These are phyloP conservation scores for Argya squamiceps DNA, from an alignment of 2,797 vertebrate species.

Conservation along the genomic window DNA sequence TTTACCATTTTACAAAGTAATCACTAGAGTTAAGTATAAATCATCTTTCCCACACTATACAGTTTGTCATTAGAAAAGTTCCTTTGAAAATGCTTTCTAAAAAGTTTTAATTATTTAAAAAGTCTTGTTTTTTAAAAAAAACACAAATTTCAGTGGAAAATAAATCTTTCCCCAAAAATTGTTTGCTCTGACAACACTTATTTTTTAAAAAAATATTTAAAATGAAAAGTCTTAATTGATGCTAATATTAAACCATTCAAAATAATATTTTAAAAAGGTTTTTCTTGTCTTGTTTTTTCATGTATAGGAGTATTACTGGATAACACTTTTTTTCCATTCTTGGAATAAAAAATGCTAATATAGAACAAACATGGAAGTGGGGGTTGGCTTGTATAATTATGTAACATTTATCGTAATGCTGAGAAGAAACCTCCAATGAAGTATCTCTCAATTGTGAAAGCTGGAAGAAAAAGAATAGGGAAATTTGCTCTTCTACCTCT, in stretches of 20 bases:
- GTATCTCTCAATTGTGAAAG: not conserved
- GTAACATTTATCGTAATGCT: not conserved
- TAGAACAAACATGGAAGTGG: not conserved
- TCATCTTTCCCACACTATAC: not conserved
- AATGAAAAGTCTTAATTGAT: not conserved
- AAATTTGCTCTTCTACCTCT: not conserved
- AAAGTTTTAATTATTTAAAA: not conserved
- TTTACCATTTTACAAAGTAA: not conserved
- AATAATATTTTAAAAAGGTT: not conserved
- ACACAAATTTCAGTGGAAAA: not conserved
- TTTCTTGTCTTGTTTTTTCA: not conserved
- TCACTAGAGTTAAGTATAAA: not conserved
- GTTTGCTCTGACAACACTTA: not conserved
- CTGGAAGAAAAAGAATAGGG: not conserved
- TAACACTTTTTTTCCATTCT: not conserved
- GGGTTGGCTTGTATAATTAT: not conserved
- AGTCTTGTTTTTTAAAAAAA: not conserved
- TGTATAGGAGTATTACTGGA: not conserved
- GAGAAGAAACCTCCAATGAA: not conserved
- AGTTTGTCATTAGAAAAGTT: not conserved
- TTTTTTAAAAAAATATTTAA: not conserved
- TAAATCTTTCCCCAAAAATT: not conserved
- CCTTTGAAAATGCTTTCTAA: not conserved
- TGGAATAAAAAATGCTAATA: not conserved
- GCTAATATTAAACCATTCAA: not conserved